Evolutionary conservation across 2,888 invertebrate species (phyloP), one percentile per base, ranked within the genome.

Genomic region (Anthoptus insignis): DNA sequence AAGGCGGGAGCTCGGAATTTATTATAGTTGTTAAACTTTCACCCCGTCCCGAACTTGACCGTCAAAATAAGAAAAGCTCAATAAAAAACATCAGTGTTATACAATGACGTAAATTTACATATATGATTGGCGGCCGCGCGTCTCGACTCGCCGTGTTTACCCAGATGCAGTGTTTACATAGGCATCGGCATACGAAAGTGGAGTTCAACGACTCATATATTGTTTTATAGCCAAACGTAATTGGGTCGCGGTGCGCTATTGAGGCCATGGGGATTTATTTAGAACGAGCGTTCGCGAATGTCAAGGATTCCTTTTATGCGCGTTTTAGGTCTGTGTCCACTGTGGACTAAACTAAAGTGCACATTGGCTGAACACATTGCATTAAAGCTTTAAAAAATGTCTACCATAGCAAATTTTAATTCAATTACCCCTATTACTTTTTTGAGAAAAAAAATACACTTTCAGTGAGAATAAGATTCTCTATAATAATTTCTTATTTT

Each of bases 91-190:
- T 90, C 88, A 87, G 79, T 87, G 82, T 88, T 88, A 82, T 85
- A 87, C 89, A 89, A 89, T 91, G 91, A 88, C 83, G 87, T 83
- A 83, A 85, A 91, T 91, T 91, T 89, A 91, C 92, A 92, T 93
- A 92, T 92, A 92, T 91, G 90, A 91, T 91, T 84, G 89, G 86
- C 88, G 89, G 79, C 87, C 84, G 77, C 81, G 77, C 80, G 91
- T 88, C 89, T 86, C 86, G 81, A 76, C 73, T 70, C 72, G 69
- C 66, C 72, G 72, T 79, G 82, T 84, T 86, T 87, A 84, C 84
- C 76, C 85, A 84, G 83, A 84, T 89, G 90, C 90, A 90, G 79
- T 91, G 91, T 91, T 91, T 91, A 91, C 89, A 86, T 84, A 84
- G 84, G 81, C 77, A 81, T 61, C 65, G 60, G 67, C 77, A 80